phyloP scores from a whole-genome alignment of 2,888 invertebrate genomes.

The Colletes collaris region DNA sequence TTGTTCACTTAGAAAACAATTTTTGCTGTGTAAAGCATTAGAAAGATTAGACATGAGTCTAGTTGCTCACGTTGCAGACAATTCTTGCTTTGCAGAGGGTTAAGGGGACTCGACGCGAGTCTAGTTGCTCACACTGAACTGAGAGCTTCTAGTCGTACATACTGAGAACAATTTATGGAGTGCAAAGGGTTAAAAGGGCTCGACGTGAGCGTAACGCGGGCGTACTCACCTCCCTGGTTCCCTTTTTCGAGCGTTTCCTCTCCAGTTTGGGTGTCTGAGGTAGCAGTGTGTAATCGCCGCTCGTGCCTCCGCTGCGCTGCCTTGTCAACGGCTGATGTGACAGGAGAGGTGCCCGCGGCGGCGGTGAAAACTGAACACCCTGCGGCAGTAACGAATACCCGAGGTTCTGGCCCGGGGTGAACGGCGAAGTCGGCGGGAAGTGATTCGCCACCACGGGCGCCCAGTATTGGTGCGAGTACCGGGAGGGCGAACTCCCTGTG shows the following conservation, averaged over 20 bases:
- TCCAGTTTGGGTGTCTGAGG: slow-evolving; percentile 81
- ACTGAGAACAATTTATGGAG: too few relatives aligned
- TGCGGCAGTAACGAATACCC: slow-evolving; percentile 79
- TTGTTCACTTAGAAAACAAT: too few relatives aligned
- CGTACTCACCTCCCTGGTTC: slow-evolving; percentile 76
- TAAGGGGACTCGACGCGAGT: too few relatives aligned
- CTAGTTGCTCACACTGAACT: too few relatives aligned
- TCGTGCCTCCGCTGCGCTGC: slow-evolving; percentile 78
- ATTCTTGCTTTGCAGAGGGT: too few relatives aligned
- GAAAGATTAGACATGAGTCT: too few relatives aligned
- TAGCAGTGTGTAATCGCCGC: slow-evolving; percentile 80
- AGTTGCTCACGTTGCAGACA: too few relatives aligned
- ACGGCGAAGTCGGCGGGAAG: slow-evolving; percentile 89
- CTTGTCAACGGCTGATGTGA: slow-evolving; percentile 76
- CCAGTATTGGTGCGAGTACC: slow-evolving; percentile 86
- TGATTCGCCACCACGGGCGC: slow-evolving; percentile 89
- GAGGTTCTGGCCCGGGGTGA: slow-evolving; percentile 80
- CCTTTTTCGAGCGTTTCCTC: slow-evolving; percentile 79
- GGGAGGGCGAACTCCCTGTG: slow-evolving; percentile 84
- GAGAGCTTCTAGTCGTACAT: too few relatives aligned
- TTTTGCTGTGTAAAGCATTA: too few relatives aligned
- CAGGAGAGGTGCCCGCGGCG: slow-evolving; percentile 71
- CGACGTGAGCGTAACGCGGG: neutral
- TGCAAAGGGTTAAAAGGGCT: neutral
- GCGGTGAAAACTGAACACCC: slow-evolving; percentile 78